Conservation (phyloP, 1,140 invertebrate species). For the Drosophila elegans region DNA sequence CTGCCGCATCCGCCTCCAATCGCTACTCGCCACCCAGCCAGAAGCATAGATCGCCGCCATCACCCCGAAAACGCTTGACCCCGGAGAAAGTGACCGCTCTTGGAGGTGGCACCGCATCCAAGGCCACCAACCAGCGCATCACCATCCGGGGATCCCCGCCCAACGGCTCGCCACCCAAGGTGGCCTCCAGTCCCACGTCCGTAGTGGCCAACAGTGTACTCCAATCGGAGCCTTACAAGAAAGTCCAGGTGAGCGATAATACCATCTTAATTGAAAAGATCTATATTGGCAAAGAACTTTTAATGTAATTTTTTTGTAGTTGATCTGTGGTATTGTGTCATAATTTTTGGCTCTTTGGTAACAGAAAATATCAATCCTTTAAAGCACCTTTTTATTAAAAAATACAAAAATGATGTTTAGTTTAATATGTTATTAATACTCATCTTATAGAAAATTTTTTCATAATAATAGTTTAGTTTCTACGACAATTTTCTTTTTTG, state of each 20-base stretch:
- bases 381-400: too few species aligned
- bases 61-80: constrained; percentile 23
- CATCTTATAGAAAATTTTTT: too few species aligned
- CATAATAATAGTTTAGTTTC: too few species aligned
- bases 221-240: constrained; percentile 73
- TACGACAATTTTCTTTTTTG: too few species aligned
- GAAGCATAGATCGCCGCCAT: constrained; percentile 34
- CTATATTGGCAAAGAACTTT: background rate
- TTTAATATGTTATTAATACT: too few species aligned
- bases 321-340: background rate
- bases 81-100: constrained; percentile 26
- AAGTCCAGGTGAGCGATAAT: constrained; percentile 60
- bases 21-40: constrained; percentile 5
- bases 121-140: constrained; percentile 28
- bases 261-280: background rate
- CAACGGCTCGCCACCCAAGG: constrained; percentile 4
- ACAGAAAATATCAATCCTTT: background rate
- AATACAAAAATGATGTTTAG: too few species aligned
- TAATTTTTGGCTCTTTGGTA: background rate
- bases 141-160: constrained; percentile 7
- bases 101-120: constrained; percentile 24
- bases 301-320: background rate
- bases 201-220: constrained; percentile 53
- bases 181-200: constrained; percentile 4
- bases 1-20: background rate